Evolutionary conservation across 2,797 vertebrate genomes (phyloP).

Genomic region (Molossus alvarezi): DNA sequence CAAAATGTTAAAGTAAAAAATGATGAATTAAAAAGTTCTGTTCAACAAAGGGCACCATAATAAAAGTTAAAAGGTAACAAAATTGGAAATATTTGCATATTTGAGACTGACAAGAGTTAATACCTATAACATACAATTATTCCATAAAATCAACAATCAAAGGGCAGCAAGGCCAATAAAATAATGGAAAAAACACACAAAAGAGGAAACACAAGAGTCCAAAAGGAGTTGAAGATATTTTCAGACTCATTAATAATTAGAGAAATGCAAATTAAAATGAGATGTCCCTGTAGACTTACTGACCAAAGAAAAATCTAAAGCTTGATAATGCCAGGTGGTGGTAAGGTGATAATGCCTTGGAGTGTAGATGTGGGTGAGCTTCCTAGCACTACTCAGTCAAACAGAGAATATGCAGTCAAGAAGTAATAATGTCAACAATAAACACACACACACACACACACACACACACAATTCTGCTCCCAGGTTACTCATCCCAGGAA

Average conservation of each 20-base stretch:
- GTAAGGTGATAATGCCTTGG: not conserved
- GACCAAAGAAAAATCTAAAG: not conserved
- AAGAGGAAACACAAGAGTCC: not conserved
- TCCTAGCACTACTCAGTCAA: not conserved
- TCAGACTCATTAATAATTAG: slow-evolving; percentile 21
- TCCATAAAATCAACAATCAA: not conserved
- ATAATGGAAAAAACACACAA: not conserved
- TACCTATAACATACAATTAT: not conserved
- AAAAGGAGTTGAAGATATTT: not conserved
- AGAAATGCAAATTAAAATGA: not conserved
- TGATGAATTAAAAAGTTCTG: slow-evolving; percentile 22
- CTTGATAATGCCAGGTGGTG: not conserved
- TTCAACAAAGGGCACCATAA: not conserved
- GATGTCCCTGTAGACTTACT: not conserved
- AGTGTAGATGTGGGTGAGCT: not conserved
- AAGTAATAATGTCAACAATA: not conserved
- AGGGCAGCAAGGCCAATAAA: not conserved
- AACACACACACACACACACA: not conserved
- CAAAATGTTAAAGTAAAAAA: slow-evolving; percentile 43
- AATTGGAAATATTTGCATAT: slow-evolving; percentile 16
- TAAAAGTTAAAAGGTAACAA: slow-evolving; percentile 2
- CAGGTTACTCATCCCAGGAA: not conserved
- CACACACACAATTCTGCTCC: not conserved
- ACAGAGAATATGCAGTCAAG: not conserved
- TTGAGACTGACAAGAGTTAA: not conserved